A percentile compares a stretch with the other conserved stretches of the same genome.
These are phyloP conservation scores for Oscheius onirici DNA, from an alignment of 2,888 invertebrate species.

Conservation along the genomic window DNA sequence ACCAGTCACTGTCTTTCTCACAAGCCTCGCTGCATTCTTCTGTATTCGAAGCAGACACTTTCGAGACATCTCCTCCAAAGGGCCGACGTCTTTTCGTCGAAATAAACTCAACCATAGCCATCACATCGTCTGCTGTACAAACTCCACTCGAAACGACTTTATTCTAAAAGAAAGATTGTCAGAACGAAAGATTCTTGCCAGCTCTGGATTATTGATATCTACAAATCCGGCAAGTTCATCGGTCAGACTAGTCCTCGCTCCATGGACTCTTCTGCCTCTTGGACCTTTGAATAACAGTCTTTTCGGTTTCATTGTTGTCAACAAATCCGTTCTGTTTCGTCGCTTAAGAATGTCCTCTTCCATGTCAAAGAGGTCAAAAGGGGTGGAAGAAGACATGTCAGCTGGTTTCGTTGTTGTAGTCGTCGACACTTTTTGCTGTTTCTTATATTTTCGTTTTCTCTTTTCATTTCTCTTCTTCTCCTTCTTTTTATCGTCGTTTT, in stretches of 20 bases:
- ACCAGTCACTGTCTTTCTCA: conserved; percentile 24
- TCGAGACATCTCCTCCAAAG: background rate
- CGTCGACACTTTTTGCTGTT: background rate
- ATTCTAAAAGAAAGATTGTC: background rate
- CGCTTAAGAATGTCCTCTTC: background rate
- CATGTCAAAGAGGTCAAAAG: background rate
- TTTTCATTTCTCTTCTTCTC: background rate
- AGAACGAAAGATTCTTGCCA: background rate
- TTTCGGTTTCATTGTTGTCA: conserved; percentile 9
- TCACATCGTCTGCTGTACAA: conserved; percentile 16
- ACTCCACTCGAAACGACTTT: background rate
- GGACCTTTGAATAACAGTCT: background rate
- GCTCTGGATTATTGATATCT: background rate
- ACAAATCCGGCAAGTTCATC: background rate
- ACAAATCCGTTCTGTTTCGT: background rate
- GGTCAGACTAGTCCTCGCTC: background rate
- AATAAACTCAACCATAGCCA: conserved; percentile 24
- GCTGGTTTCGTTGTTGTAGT: background rate
- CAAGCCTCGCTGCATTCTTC: conserved; percentile 13
- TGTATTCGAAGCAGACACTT: background rate
- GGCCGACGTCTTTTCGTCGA: conserved; percentile 15
- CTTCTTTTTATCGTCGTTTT: background rate
- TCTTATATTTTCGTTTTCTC: background rate
- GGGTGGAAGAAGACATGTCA: background rate
- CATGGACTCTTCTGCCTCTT: background rate